These are phyloP conservation scores for Drosophila rufa DNA, from an alignment of 1,140 invertebrate species.

Conservation along the genomic window DNA sequence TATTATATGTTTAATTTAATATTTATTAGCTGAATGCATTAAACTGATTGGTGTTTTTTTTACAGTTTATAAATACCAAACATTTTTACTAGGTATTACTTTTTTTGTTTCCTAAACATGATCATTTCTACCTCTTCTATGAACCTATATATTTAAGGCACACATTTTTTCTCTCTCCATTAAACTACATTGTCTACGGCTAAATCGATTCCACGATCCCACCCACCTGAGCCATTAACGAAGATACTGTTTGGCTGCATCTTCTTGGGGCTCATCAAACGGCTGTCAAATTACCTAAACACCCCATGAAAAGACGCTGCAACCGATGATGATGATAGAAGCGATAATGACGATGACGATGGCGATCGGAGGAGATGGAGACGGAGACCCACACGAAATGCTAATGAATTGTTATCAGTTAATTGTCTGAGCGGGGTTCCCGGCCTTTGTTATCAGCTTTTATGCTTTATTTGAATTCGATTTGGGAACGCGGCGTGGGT, in stretches of 20 bases:
- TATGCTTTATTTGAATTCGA: constrained; percentile 66
- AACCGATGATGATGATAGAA: constrained; percentile 23
- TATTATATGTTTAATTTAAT: not conserved
- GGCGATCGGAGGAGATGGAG: constrained; percentile 8
- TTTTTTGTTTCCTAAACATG: too few species aligned
- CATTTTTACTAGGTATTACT: not conserved
- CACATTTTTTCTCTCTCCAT: not conserved
- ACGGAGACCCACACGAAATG: constrained; percentile 60
- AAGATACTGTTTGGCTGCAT: constrained; percentile 21
- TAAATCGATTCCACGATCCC: constrained; percentile 24
- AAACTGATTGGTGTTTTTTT: not conserved
- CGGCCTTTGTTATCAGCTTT: constrained; percentile 65
- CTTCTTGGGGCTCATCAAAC: constrained; percentile 53
- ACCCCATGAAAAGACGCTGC: constrained; percentile 41
- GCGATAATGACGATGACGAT: constrained; percentile 16
- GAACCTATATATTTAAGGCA: not conserved
- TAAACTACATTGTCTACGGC: constrained; percentile 1
- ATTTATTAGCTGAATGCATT: not conserved
- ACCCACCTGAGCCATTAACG: constrained; percentile 27
- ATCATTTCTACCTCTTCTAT: not conserved
- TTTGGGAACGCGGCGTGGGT: constrained; percentile 60
- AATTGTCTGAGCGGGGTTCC: constrained; percentile 46
- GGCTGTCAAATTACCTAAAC: constrained; percentile 78
- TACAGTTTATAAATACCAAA: not conserved
- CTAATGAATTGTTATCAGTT: constrained; percentile 80